These are phyloP conservation scores for Hydrozoanthus gracilis DNA, from an alignment of 92 coral and sea anemone species.

Conservation along the genomic window DNA sequence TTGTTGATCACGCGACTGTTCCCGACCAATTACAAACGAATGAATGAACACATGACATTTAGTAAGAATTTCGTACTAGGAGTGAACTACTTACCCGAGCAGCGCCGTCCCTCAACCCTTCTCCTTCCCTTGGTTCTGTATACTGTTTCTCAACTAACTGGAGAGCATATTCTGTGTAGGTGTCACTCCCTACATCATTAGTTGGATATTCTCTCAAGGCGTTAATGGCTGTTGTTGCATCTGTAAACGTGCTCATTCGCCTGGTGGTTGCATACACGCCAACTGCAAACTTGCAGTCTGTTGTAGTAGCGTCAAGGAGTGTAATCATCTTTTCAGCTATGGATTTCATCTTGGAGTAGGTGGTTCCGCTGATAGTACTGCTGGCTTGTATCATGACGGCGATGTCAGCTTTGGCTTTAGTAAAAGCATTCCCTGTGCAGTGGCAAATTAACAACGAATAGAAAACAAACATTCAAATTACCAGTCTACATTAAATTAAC, in stretches of 20 bases:
- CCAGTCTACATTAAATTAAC: no score
- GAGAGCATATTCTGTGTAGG: neutral
- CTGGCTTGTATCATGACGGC: conserved; percentile 18
- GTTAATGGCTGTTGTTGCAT: neutral
- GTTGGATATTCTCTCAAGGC: neutral
- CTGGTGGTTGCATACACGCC: neutral
- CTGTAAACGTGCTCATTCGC: neutral
- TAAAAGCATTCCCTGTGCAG: neutral
- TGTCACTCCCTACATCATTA: neutral
- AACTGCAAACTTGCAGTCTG: conserved; percentile 9
- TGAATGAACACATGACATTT: no score
- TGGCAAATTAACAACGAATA: neutral
- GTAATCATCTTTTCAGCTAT: neutral
- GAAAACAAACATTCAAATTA: no score
- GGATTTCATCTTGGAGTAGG: neutral
- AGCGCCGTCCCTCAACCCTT: neutral
- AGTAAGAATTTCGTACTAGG: no score
- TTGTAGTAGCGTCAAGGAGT: neutral
- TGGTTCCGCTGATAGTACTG: neutral
- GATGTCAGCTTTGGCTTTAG: conserved; percentile 8
- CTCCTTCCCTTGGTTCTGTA: no score
- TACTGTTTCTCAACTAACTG: neutral
- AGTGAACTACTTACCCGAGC: neutral
- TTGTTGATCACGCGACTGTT: no score
- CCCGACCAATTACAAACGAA: no score